Base-by-base conservation (phyloP, 2,888 invertebrate species). In the Caenorhabditis plicata region DNA sequence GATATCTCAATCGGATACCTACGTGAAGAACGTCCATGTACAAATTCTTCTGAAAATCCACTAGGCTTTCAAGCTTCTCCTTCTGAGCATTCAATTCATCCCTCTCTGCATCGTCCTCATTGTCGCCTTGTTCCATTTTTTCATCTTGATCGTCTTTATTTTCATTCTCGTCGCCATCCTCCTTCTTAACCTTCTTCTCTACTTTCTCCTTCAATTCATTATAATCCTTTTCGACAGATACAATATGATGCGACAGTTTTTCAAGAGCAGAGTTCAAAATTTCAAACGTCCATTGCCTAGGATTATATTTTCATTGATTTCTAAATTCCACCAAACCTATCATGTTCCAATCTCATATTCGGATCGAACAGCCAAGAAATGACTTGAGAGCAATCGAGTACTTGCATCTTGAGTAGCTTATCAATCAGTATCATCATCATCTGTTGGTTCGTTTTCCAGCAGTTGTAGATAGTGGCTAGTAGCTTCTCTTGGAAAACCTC, bases 371-470 rank as follows among this genome's bases (percentile, higher is more conserved):
- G 46, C 95, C 95, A 98, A 71, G 92, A 93, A 40, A 95, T 94
- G 13, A 98, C 94, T 0, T 94, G 90, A 49, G 92, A 90, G 82
- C 94, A 94, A 82, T 95, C 93, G 45, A 98, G 90, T 47, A 98
- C 90, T 83, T 94, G 92, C 22, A 93, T 93, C 85, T 96, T 95
- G 33, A 99, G 85, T 86, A 98, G 87, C 84, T 98, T 96, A 84
- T 98, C 95, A 3, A 94, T 90, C 4, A 98, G 85, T 8, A 96
- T 92, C 62, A 90, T 88, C 86, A 98, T 88, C 92, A 96, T 95
- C 85, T 95, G 96, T 71, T 92, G 90, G 83, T 96, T 93, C 66
- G 89, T 87, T 78, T 88, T 88, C 96, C 96, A 98, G n/a, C 95
- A 85, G 80, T 92, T 91, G 85, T 89, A 93, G 80, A 95, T 88